Percentiles rank a stretch among this genome's conserved stretches.
phyloP scores from a whole-genome alignment of 2,888 invertebrate genomes.

The Drosophila prolongata region DNA sequence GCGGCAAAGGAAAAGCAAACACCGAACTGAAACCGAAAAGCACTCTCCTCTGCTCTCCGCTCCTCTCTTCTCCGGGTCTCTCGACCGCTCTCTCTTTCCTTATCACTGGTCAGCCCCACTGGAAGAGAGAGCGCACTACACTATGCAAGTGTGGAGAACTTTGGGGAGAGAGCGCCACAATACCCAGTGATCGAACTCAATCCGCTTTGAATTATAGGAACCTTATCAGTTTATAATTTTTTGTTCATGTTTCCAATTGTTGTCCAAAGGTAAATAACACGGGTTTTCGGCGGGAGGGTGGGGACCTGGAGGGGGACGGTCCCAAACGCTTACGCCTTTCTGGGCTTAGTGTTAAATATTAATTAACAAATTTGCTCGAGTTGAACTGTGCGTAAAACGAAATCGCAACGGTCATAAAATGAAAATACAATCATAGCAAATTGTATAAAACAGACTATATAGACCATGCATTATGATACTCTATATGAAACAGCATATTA shows the following conservation, averaged over 20 bases:
- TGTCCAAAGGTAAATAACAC: conserved; percentile 45
- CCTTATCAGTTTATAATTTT: conserved; percentile 59
- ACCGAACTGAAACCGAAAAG: not conserved
- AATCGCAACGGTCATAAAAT: conserved; percentile 24
- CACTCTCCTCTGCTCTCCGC: conserved; percentile 7
- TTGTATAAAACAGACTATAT: not conserved
- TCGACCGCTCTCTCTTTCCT: conserved; percentile 31
- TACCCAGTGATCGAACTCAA: conserved; percentile 37
- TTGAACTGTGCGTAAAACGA: conserved; percentile 34
- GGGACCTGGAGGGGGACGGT: not conserved
- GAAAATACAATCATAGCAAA: conserved; percentile 22
- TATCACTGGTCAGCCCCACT: conserved; percentile 48
- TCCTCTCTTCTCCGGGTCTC: conserved; percentile 1
- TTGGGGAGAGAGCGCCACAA: conserved; percentile 3
- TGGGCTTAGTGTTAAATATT: conserved; percentile 56
- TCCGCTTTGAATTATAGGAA: conserved; percentile 51
- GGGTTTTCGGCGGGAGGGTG: conserved; percentile 5
- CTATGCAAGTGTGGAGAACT: not conserved
- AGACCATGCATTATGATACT: conserved; percentile 1
- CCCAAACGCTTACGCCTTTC: conserved; percentile 16
- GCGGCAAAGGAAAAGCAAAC: conserved; percentile 14
- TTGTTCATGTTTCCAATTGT: conserved; percentile 48
- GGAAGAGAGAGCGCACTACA: conserved; percentile 20
- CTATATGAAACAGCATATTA: not conserved
- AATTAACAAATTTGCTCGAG: conserved; percentile 54